phyloP scores from a whole-genome alignment of 1,140 invertebrate species.

The Schmidtea mediterranea region DNA sequence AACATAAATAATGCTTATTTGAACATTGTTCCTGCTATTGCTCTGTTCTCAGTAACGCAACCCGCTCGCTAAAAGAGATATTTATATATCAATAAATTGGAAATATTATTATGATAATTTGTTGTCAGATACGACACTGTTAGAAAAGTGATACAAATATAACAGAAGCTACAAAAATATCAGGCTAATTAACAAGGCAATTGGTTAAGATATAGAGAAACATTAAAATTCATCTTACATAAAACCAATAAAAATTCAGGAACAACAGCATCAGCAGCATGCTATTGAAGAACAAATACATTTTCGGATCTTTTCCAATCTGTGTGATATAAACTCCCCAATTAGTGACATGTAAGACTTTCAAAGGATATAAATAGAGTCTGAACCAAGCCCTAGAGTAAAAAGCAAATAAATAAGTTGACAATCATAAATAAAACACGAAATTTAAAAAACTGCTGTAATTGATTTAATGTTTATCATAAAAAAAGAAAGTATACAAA shows the following conservation, averaged over 20 bases:
- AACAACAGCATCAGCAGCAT: neutral
- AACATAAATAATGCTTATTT: too few relatives aligned
- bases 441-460: too few relatives aligned
- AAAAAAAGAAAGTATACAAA: too few relatives aligned
- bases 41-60: too few relatives aligned
- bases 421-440: neutral
- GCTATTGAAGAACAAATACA: neutral
- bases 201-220: neutral
- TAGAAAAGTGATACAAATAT: too few relatives aligned
- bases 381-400: constrained; percentile 15
- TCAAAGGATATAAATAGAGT: constrained; percentile 26
- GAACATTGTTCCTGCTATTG: too few relatives aligned
- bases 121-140: too few relatives aligned
- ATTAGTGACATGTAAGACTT: constrained; percentile 17
- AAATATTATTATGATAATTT: too few relatives aligned
- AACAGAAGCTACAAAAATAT: too few relatives aligned
- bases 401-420: neutral
- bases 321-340: neutral
- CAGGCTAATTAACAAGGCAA: neutral
- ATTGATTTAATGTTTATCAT: too few relatives aligned
- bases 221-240: neutral
- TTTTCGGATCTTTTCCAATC: neutral
- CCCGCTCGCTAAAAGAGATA: too few relatives aligned
- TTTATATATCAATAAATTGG: too few relatives aligned
- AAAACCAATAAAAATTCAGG: neutral